Percentiles rank a stretch among this genome's conserved stretches.
These are phyloP conservation scores for Gadopsis bispinosus DNA, from an alignment of 2,797 vertebrate species.

Conservation along the genomic window DNA sequence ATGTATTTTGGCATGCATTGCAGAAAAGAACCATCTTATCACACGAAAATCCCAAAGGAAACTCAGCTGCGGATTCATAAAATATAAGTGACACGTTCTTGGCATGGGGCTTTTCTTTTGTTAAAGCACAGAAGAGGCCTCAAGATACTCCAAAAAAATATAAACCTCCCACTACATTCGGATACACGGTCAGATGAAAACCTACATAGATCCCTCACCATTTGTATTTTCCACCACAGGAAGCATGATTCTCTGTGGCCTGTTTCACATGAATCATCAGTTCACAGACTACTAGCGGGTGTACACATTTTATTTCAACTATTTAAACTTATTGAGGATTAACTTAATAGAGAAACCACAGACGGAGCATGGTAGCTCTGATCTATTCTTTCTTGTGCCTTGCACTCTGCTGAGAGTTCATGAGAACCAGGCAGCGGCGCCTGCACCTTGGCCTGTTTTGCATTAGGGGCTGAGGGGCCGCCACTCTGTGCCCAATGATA, in stretches of 20 bases:
- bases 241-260: constrained; percentile 36
- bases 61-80: constrained; percentile 65
- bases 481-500: constrained; percentile 76
- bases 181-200: constrained; percentile 34
- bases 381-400: constrained; percentile 47
- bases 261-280: constrained; percentile 39
- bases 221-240: constrained; percentile 45
- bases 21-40: constrained; percentile 60
- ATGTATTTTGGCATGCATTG: constrained; percentile 37
- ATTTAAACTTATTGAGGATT: constrained; percentile 51
- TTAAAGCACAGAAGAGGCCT: constrained; percentile 48
- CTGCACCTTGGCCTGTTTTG: constrained; percentile 79
- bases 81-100: constrained; percentile 61
- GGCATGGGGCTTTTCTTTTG: constrained; percentile 60
- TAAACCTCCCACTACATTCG: constrained; percentile 28
- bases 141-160: constrained; percentile 45
- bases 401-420: constrained; percentile 56
- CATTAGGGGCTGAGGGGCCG: constrained; percentile 78
- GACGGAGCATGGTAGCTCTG: constrained; percentile 51
- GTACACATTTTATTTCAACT: constrained; percentile 40
- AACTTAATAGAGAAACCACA: constrained; percentile 59
- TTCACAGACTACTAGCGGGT: constrained; percentile 42
- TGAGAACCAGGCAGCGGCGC: constrained; percentile 71
- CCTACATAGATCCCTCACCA: constrained; percentile 9
- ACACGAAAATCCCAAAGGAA: constrained; percentile 42